Evolutionary conservation across 2,797 vertebrate species (phyloP), one percentile per base, ranked within the genome.

Genomic region (Acestrorhynchus altus): DNA sequence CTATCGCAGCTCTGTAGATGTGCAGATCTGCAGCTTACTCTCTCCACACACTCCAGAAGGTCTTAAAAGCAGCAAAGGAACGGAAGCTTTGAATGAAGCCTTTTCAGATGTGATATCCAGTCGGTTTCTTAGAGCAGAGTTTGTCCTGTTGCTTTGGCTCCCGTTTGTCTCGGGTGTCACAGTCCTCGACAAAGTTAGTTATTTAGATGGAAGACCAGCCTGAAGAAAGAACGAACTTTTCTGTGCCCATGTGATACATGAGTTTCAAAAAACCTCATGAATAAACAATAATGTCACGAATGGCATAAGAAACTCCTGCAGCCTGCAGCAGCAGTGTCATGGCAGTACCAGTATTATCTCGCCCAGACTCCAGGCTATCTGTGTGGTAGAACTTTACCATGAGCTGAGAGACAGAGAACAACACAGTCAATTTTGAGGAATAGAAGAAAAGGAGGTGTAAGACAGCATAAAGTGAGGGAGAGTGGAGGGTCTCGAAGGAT

Each of bases 261-360:
- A 28, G 44, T 47, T 44, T 15, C 35, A 10, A 69, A 8, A 22
- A 60, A 49, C 70, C 35, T 72, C 60, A 65, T 56, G 76, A 72
- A 56, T 78, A 65, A 78, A 65, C 52, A 72, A 65, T 31, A 57
- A 78, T 65, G 44, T 64, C 31, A 72, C 67, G 54, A 71, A 26
- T 24, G 39, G 57, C 49, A 15, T 7, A 59, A 68, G 60, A 72
- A 42, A 7, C 26, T 35, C 15, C 59, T 31, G 57, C 57, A 31
- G 24, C 28, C 57, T 31, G 59, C 31, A n/a, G 26, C 28, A 18
- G 16, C 15, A 13, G 24, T 26, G 12, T 26, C 64, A 47, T 12
- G 2, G 42, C 42, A 16, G 6, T 5, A 46, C 2, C 31, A 64
- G 72, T 59, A 78, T 79, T 20, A 73, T 40, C 63, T 52, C 60